phyloP scores from a whole-genome alignment of 1,140 invertebrate genomes.

The Lithobius niger region DNA sequence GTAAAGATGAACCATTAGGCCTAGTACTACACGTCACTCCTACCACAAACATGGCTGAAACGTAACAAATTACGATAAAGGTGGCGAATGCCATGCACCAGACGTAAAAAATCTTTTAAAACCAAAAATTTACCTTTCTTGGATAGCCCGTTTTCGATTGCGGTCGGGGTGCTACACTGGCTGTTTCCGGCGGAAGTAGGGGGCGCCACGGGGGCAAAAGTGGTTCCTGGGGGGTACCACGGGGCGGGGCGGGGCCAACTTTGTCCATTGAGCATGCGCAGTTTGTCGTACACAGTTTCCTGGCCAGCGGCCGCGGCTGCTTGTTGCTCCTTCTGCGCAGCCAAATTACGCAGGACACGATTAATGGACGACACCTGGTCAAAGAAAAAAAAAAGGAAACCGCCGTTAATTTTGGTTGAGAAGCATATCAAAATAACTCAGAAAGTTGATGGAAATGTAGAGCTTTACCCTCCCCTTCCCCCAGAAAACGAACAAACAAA shows the following conservation, averaged over 20 bases:
- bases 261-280: constrained; percentile 67
- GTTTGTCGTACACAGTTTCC: constrained; percentile 66
- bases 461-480: no score
- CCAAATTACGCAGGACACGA: constrained; percentile 86
- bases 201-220: constrained; percentile 4
- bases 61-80: no score
- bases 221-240: constrained; percentile 33
- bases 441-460: no score
- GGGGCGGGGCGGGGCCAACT: constrained; percentile 40
- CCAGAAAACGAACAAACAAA: no score
- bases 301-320: constrained; percentile 13
- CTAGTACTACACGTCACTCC: no score
- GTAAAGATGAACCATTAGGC: no score
- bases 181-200: constrained; percentile 1
- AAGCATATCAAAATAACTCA: no score
- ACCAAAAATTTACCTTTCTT: constrained; percentile 17
- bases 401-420: no score
- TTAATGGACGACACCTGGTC: constrained; percentile 93
- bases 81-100: no score
- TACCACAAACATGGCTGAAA: no score
- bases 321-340: constrained; percentile 64
- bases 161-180: not conserved
- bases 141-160: constrained; percentile 4
- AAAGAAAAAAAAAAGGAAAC: constrained; percentile 9
- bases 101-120: no score